Base-by-base conservation (phyloP, 1,140 invertebrate species). In the Neotoxoptera formosana region DNA sequence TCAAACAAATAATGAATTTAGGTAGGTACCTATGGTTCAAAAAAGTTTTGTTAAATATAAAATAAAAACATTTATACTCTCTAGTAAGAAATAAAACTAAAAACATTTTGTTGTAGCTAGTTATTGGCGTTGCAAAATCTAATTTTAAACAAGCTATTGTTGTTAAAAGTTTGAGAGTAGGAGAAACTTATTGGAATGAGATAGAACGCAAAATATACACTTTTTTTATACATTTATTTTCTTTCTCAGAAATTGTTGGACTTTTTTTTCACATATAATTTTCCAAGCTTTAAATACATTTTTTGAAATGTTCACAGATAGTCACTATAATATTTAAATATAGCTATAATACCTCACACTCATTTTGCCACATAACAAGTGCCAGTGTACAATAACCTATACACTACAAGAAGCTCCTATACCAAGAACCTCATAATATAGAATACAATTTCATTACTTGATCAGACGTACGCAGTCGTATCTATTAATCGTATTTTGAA, bases 81-180 rank as follows among this genome's bases (percentile, higher is more conserved):
- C 14, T n/a, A 7, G 30, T 76, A 76, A 76, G 60, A 76, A 76
- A 76, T n/a, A 76, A 17, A n/a, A 17, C 60, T n/a, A n/a, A 76
- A n/a, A 30, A n/a, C 30, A 76, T 76, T 76, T 76, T 76, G 14
- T 76, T n/a, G 14, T 3, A 76, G 30, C n/a, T 76, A 76, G 30
- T 76, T 76, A 67, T 76, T 76, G 60, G 60, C n/a, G 14, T 76
- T 76, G 30, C 60, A 2, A n/a, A 76, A 76, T 76, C 60, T 76
- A 76, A 76, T 76, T n/a, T 76, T n/a, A 17, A 76, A 76, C n/a
- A 76, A 76, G 60, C 60, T 76, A 76, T 76, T 76, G 60, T 67
- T 76, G 60, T 76, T n/a, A 34, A 76, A 76, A 76, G 60, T 76
- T 76, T 34, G n/a, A n/a, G 60, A 67, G 60, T 76, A 76, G 60